Conservation (phyloP, 2,113 vertebrate species). For the Ophthalmolycus amberensis region DNA sequence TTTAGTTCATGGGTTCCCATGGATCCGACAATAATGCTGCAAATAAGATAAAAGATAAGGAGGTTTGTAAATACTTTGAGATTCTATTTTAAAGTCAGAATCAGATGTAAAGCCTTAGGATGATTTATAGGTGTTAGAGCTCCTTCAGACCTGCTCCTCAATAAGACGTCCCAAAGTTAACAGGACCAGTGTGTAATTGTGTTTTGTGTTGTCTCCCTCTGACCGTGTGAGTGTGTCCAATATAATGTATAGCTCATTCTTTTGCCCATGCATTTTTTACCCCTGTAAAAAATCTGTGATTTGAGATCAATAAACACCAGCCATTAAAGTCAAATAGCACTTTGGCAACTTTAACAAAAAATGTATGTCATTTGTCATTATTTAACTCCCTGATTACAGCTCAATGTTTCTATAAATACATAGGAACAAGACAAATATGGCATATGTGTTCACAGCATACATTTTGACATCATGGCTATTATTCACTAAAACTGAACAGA, state of each 20-base stretch:
- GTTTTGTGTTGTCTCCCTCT: conserved; percentile 50
- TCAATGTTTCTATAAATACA: conserved; percentile 25
- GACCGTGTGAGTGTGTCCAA: not conserved
- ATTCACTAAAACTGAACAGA: conserved; percentile 2
- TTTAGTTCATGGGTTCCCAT: conserved; percentile 5
- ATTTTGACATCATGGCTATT: conserved; percentile 4
- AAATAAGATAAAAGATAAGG: conserved; percentile 15
- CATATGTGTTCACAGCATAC: conserved; percentile 11
- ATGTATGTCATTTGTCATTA: conserved; percentile 26
- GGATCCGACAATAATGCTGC: conserved; percentile 2
- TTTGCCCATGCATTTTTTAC: not conserved
- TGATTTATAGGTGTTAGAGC: conserved; percentile 62
- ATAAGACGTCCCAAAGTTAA: conserved; percentile 62
- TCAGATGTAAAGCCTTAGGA: conserved; percentile 64
- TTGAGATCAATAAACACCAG: conserved; percentile 8
- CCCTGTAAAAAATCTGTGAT: not conserved
- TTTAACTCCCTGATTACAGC: conserved; percentile 16
- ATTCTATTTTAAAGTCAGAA: conserved; percentile 48
- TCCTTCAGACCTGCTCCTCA: conserved; percentile 55
- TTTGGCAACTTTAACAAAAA: conserved; percentile 28
- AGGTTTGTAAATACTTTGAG: conserved; percentile 34
- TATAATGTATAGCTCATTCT: conserved; percentile 10
- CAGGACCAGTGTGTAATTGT: conserved; percentile 77
- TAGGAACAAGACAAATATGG: conserved; percentile 27
- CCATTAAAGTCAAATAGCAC: conserved; percentile 14